phyloP scores from a whole-genome alignment of 2,113 vertebrate genomes.

The Trogon melanurus region DNA sequence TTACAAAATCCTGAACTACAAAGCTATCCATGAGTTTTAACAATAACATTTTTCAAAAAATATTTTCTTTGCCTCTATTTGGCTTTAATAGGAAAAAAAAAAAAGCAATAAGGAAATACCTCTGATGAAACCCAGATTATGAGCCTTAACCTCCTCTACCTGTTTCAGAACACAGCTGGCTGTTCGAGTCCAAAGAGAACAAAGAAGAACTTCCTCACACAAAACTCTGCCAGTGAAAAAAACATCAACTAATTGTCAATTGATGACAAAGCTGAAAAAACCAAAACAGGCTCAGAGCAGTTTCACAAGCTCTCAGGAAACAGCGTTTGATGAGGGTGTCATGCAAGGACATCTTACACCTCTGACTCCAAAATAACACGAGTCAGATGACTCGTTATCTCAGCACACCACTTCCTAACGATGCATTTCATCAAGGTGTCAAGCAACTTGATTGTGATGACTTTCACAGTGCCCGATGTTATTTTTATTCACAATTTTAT shows the following conservation, averaged over 20 bases:
- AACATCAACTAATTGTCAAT: background rate
- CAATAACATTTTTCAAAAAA: background rate
- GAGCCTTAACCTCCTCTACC: background rate
- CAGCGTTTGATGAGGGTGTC: background rate
- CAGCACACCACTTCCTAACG: background rate
- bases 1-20: background rate
- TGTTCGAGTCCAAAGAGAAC: background rate
- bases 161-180: background rate
- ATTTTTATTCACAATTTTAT: background rate
- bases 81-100: background rate
- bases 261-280: background rate
- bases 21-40: background rate
- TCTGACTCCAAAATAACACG: background rate
- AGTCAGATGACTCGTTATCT: background rate
- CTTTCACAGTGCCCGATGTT: background rate
- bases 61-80: background rate
- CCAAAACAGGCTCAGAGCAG: fast-evolving
- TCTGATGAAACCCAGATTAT: background rate
- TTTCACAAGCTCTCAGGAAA: background rate
- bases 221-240: background rate
- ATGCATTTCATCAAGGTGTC: background rate
- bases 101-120: background rate
- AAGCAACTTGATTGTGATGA: background rate
- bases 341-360: conserved; percentile 20
- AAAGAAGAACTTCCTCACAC: background rate